Evolutionary conservation across 2,113 vertebrate species (phyloP), one percentile per base, ranked within the genome.

Genomic region (Phyllostomus discolor): DNA sequence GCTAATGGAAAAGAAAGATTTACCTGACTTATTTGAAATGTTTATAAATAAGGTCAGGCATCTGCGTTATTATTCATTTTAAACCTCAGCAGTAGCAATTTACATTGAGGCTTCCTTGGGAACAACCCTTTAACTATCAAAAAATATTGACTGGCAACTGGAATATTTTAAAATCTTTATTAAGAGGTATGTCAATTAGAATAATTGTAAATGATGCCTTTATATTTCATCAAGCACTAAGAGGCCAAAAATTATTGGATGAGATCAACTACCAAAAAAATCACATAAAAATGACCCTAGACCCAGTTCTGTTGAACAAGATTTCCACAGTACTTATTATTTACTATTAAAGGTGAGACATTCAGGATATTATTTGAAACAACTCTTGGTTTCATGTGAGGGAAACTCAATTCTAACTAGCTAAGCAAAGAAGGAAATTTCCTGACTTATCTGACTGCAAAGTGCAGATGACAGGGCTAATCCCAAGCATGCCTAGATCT

Each of bases 291-390:
- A 70, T 33, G 4, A 78, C 12, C 11, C 54, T 79, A n/a, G 46
- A 41, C 66, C 16, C 52, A 83, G 26, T 91, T 70, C 82, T 78
- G 52, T 57, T 75, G 41, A 75, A 69, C 8, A 84, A 48, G 35
- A 19, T 88, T 94, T 93, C 90, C 26, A 38, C 4, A 22, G 10
- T 57, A 14, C 35, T 54, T 46, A 62, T n/a, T 33, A 6, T 79
- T 92, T 75, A 80, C 50, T 92, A 54, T 73, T 95, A 85, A 91
- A 91, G 73, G 33, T 70, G n/a, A 86, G 88, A 43, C 28, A 67
- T 78, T 91, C 46, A 31, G 22, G 75, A 33, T 35, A 70, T 72
- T 76, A 82, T 19, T 92, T 76, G 83, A n/a, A n/a, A n/a, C 41
- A 82, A 76, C 26, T 90, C 80, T 48, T 91, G 52, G 72, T 85